phyloP scores from a whole-genome alignment of 2,113 vertebrate species.

The Rhinoptilus africanus region DNA sequence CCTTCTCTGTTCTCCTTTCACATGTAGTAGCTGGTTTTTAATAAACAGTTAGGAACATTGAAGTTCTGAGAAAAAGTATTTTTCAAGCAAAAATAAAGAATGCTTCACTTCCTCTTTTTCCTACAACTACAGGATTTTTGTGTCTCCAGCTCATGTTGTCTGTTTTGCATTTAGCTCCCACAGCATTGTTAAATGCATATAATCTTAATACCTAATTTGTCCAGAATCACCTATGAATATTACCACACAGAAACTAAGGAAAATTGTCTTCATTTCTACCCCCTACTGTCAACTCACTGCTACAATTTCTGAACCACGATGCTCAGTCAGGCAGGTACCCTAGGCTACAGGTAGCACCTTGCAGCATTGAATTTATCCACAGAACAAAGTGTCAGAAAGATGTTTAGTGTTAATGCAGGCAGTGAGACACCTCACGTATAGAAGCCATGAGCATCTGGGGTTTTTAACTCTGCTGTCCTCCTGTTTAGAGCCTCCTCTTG shows the following conservation, averaged over 20 bases:
- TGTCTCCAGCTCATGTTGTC: too few species aligned
- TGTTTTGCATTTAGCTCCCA: not conserved
- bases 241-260: not conserved
- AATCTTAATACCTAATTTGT: not conserved
- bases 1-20: not conserved
- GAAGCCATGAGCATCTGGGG: not conserved
- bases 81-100: not conserved
- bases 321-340: not conserved
- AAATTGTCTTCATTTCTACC: not conserved
- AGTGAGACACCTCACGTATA: fast-evolving
- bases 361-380: not conserved
- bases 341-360: not conserved
- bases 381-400: not conserved
- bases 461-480: not conserved
- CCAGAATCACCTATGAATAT: not conserved
- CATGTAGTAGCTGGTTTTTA: not conserved
- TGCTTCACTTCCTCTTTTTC: not conserved
- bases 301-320: not conserved
- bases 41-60: not conserved
- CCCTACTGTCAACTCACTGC: not conserved
- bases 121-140: not conserved
- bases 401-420: not conserved
- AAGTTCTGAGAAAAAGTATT: not conserved
- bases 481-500: not conserved
- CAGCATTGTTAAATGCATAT: not conserved